Percentiles rank a stretch among this genome's conserved stretches.
Evolutionary conservation across 2,113 vertebrate genomes (phyloP).

Genomic region (Ibidorhyncha struthersii): DNA sequence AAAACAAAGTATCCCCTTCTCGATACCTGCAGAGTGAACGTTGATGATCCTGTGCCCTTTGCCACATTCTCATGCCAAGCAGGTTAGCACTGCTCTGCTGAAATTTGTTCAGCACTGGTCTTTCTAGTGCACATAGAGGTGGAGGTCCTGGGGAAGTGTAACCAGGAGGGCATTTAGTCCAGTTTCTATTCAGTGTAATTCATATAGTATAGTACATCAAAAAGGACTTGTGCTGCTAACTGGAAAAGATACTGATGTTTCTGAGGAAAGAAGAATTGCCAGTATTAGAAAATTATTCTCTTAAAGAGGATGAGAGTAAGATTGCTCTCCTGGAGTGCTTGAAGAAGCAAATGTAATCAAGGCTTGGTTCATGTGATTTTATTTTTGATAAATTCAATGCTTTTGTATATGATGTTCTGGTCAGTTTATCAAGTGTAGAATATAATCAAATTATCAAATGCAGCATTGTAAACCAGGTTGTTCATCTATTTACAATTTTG

Average conservation of each 20-base stretch:
- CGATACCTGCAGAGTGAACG: accelerated
- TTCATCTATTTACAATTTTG: background rate
- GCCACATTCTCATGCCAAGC: background rate
- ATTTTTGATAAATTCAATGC: background rate
- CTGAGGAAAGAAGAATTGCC: background rate
- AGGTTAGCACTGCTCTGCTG: background rate
- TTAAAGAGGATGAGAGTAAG: background rate
- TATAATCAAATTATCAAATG: background rate
- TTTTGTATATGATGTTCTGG: background rate
- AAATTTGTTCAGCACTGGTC: background rate
- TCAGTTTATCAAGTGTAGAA: background rate
- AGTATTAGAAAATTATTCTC: background rate
- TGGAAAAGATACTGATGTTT: background rate
- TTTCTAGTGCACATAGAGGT: background rate
- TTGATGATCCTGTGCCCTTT: background rate
- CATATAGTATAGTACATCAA: too few relatives aligned
- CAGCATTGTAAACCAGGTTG: background rate
- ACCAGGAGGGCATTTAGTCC: background rate
- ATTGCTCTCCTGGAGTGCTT: background rate
- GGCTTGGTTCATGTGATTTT: background rate
- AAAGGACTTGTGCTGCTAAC: background rate
- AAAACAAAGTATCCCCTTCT: background rate
- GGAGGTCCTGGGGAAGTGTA: background rate
- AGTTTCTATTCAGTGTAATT: background rate
- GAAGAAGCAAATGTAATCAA: background rate